Conservation (phyloP, 2,797 vertebrate genomes). For the Megaceryle alcyon region DNA sequence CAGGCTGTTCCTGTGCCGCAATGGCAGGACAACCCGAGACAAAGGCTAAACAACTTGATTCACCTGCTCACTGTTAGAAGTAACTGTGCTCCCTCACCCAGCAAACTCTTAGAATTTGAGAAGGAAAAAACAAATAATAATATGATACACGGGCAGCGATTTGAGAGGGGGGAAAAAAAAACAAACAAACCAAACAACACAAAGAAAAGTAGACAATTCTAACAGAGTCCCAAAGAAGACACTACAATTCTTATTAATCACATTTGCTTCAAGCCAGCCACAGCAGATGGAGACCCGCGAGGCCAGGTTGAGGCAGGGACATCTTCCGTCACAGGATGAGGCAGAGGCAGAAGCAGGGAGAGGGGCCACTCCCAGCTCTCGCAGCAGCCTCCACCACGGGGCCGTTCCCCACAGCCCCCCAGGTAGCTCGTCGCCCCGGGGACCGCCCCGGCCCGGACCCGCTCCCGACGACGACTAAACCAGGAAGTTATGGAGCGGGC, state of each 20-base stretch:
- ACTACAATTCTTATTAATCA: background rate
- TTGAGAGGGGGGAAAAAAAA: background rate
- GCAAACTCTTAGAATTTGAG: background rate
- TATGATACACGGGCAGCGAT: fast-evolving
- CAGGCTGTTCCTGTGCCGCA: background rate
- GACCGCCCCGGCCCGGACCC: background rate
- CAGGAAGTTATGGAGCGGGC: background rate
- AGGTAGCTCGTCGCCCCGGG: too few species aligned
- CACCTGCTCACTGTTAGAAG: background rate
- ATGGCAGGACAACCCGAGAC: background rate
- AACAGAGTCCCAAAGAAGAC: background rate
- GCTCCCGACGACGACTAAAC: background rate
- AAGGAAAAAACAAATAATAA: background rate
- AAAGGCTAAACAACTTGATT: background rate
- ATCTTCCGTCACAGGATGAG: background rate
- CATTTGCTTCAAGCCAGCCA: background rate
- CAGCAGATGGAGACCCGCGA: background rate
- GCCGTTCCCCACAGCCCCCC: background rate
- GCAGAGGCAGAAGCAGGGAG: background rate
- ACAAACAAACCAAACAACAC: too few species aligned
- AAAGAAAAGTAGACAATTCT: background rate
- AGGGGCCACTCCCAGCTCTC: background rate
- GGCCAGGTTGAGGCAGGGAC: background rate
- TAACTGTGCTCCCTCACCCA: fast-evolving
- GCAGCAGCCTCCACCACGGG: background rate